Evolutionary conservation across 2,888 invertebrate genomes (phyloP), one percentile per base, ranked within the genome.

Genomic region (Sphaerophoria taeniata): DNA sequence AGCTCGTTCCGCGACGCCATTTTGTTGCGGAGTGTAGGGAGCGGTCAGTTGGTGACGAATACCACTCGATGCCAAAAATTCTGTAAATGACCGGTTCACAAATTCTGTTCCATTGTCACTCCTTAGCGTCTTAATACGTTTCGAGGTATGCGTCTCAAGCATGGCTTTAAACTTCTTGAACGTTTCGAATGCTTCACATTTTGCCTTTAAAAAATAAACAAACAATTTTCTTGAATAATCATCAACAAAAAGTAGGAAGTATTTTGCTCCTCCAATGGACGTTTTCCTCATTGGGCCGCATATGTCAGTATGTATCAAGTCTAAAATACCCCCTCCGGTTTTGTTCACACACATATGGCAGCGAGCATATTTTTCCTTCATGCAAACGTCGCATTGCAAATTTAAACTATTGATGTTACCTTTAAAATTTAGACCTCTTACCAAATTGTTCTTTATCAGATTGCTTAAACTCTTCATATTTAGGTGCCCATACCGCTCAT

Each of bases 141-240:
- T 81, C 5, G 74, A 74, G 2, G 75, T 76, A 16, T 71, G 47
- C 9, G 16, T 53, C 43, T 81, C 70, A 24, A 55, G 65, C 51
- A 65, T 63, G n/a, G 49, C 14, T 43, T 81, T 81, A 33, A 81
- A 81, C 6, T 74, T 70, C 14, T 75, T 63, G n/a, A 81, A 74
- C 11, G 9, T 56, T 2, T 55, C 31, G 0, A 81, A n/a, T 6
- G 58, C 58, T 14, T 63, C 73, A 45, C 55, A 43, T 73, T 34
- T 55, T 45, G 73, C 55, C 34, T 58, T 47, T 63, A 63, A 63
- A 63, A 49, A 49, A 6, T 49, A 49, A 49, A 49, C 16, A 14
- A 49, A 49, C 9, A 49, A 49, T 49, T n/a, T 14, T 49, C 49
- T 49, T 14, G 49, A 49, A 49, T 49, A 49, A 49, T 49, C 49